These are phyloP conservation scores for Diploscapter pachys DNA, from an alignment of 1,140 invertebrate genomes.

Conservation along the genomic window DNA sequence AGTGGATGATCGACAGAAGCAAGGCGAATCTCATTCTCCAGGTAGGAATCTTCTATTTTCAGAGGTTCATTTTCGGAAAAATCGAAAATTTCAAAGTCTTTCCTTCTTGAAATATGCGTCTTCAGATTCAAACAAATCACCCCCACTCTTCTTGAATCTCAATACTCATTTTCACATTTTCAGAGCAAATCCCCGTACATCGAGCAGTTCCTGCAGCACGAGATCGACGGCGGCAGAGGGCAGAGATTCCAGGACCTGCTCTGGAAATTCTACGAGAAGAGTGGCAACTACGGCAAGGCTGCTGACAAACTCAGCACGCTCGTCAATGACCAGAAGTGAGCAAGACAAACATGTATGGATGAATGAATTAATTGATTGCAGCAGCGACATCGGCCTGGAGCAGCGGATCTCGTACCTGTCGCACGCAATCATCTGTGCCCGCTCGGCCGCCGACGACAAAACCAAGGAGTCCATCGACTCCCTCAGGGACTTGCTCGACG, in stretches of 20 bases:
- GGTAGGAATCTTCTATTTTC: too few species aligned
- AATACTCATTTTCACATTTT: slow-evolving; percentile 29
- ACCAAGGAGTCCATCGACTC: slow-evolving; percentile 67
- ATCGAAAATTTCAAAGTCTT: too few species aligned
- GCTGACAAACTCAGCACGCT: slow-evolving; percentile 82
- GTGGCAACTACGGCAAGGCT: slow-evolving; percentile 82
- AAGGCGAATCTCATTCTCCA: too few species aligned
- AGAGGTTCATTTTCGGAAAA: too few species aligned
- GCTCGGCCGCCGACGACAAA: slow-evolving; percentile 62
- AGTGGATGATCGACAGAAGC: too few species aligned
- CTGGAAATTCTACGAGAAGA: slow-evolving; percentile 92
- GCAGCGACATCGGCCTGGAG: slow-evolving; percentile 14
- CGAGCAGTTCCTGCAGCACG: slow-evolving; percentile 71
- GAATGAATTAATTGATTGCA: not conserved
- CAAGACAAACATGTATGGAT: slow-evolving; percentile 56
- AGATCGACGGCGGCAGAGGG: slow-evolving; percentile 43
- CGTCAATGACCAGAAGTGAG: slow-evolving; percentile 75
- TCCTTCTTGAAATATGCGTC: too few species aligned
- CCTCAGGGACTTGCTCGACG: slow-evolving; percentile 85
- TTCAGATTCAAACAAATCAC: too few species aligned
- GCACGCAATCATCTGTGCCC: slow-evolving; percentile 80
- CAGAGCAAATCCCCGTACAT: slow-evolving; percentile 71
- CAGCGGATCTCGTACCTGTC: slow-evolving; percentile 73
- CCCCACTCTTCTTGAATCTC: too few species aligned
- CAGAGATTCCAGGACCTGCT: slow-evolving; percentile 71